Percentiles rank a stretch among this genome's conserved stretches.
Conservation (phyloP, 1,140 invertebrate species). For the Pomacea maculata region DNA sequence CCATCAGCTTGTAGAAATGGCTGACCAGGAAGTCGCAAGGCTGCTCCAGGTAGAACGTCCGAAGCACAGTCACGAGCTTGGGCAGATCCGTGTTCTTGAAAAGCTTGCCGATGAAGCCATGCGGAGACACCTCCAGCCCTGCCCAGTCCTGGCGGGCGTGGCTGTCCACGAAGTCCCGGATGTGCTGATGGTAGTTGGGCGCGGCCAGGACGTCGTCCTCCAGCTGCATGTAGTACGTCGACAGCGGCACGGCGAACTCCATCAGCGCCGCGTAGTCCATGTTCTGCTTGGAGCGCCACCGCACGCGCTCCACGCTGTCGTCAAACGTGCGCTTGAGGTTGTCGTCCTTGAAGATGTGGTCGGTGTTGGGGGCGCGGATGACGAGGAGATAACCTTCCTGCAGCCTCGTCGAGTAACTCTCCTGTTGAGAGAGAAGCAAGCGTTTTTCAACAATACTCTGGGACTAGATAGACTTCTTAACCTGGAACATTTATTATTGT, state of each 20-base stretch:
- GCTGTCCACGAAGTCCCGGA: conserved; percentile 46
- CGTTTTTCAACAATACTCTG: neutral
- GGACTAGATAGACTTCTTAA: too few species aligned
- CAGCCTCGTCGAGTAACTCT: conserved; percentile 16
- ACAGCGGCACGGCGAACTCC: conserved; percentile 50
- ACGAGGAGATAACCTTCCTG: conserved; percentile 54
- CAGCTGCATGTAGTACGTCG: conserved; percentile 56
- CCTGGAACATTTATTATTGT: neutral
- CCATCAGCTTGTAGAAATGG: conserved; percentile 59
- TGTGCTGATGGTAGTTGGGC: conserved; percentile 50
- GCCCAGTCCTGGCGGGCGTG: conserved; percentile 47
- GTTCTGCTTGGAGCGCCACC: conserved; percentile 65
- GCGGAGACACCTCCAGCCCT: conserved; percentile 57
- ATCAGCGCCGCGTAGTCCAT: conserved; percentile 61
- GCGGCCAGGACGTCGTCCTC: conserved; percentile 64
- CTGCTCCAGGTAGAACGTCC: conserved; percentile 56
- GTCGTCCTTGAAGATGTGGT: conserved; percentile 53
- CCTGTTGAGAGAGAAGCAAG: neutral
- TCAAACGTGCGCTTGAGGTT: conserved; percentile 56
- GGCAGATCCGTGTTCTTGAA: conserved; percentile 51
- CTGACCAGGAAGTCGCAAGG: conserved; percentile 60
- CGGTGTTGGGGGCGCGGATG: conserved; percentile 43
- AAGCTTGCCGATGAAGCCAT: conserved; percentile 64
- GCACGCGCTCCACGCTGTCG: conserved; percentile 51
- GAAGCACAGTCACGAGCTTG: conserved; percentile 47